phyloP scores from a whole-genome alignment of 2,113 vertebrate species.

The Xyliphius kryptos region DNA sequence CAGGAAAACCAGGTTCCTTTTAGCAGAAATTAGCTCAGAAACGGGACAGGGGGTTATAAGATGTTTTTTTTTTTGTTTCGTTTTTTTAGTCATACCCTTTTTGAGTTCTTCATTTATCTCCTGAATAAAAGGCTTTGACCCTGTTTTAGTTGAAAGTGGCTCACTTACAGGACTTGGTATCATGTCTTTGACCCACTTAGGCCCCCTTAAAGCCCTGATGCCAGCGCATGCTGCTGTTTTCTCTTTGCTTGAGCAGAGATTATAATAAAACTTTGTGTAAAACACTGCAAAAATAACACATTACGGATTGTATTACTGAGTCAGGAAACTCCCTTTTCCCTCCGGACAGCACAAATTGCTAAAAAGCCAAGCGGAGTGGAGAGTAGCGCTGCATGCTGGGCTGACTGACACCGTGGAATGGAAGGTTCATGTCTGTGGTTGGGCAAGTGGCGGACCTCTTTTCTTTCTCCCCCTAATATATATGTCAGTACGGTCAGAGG shows the following conservation, averaged over 20 bases:
- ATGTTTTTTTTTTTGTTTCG: too few species aligned
- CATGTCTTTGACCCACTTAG: background rate
- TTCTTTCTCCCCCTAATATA: conserved; percentile 10
- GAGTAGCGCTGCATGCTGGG: conserved; percentile 41
- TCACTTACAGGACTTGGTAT: too few species aligned
- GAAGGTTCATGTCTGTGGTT: conserved; percentile 42
- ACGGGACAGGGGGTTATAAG: too few species aligned
- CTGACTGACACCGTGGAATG: conserved; percentile 54
- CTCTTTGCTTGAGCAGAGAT: conserved; percentile 42
- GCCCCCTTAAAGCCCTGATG: conserved; percentile 17
- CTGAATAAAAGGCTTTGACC: too few species aligned
- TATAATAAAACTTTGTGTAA: conserved; percentile 52
- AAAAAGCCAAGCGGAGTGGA: conserved; percentile 19
- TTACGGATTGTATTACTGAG: conserved; percentile 47
- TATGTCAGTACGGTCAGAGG: conserved; percentile 58
- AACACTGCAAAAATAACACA: conserved; percentile 50
- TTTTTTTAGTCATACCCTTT: too few species aligned
- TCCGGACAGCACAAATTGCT: conserved; percentile 57
- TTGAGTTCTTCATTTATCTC: too few species aligned
- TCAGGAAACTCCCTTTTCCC: conserved; percentile 54
- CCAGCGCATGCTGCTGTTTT: conserved; percentile 18
- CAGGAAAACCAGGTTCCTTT: too few species aligned
- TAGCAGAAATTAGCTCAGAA: too few species aligned
- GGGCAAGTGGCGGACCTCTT: conserved; percentile 19
- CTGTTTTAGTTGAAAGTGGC: too few species aligned